Evolutionary conservation across 2,797 vertebrate genomes (phyloP), one percentile per base, ranked within the genome.

Genomic region (Thunnus albacares): DNA sequence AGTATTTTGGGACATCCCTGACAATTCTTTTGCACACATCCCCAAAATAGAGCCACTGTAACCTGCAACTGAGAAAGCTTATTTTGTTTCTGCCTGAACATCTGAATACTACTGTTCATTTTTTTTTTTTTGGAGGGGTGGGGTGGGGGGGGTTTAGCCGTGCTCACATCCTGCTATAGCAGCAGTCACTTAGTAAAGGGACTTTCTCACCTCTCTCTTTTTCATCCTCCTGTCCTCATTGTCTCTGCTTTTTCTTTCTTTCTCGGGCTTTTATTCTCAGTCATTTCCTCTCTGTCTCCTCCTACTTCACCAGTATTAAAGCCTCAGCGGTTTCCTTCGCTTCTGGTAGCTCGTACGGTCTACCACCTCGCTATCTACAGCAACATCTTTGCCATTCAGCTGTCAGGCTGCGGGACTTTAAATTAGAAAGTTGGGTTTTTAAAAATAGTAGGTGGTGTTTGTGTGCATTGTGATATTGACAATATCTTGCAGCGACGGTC

Each of bases 1-100:
- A 51, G 75, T 88, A 83, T 92, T 90, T 78, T 75, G 53, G 73
- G 74, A 83, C 67, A 30, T 24, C 17, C 47, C 63, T 78, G 59
- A 5, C 69, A 58, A 35, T 64, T 70, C 59, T 45, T 53, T 4
- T 33, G 56, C 43, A 61, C 33, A 68, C 8, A 69, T 60, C 18
- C 30, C 75, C 17, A 63, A 75, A 89, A 87, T 77, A 86, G 17
- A 77, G 1, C 1, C 4, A 1, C 41, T 60, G 24, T 28, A 79
- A 71, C 45, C 33, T 71, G 20, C 35, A 24, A 26, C 12, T 45
- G 35, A 52, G 69, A 55, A 68, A 43, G 22, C 45, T 7, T 24
- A 9, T 64, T 59, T 60, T 79, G 53, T 35, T 69, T 80, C 24
- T 70, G 52, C 14, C 49, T 13, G 2, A 59, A 51, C 41, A 51